Evolutionary conservation across 1,140 invertebrate species (phyloP).

Genomic region (Penaeus chinensis): DNA sequence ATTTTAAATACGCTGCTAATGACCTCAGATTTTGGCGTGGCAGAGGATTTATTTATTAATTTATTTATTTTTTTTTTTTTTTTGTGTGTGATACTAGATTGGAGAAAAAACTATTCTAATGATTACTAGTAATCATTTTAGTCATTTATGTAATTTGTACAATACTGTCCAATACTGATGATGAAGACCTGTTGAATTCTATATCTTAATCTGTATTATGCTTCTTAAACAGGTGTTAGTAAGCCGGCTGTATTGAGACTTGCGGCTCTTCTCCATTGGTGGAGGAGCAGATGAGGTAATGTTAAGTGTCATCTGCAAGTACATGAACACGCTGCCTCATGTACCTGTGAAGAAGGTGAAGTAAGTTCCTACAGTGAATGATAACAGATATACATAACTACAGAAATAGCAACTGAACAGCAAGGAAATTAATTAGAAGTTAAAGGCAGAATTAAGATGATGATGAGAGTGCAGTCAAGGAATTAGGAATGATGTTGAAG

Average conservation of each 20-base stretch:
- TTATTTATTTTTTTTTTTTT: too few species aligned
- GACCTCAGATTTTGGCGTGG: too few species aligned
- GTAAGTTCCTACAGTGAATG: background rate
- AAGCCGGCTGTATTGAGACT: conserved; percentile 69
- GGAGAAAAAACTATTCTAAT: too few species aligned
- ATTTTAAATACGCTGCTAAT: too few species aligned
- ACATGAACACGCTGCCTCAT: conserved; percentile 69
- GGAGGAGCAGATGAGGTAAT: conserved; percentile 76
- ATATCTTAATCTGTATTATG: background rate
- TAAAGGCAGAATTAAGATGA: too few species aligned
- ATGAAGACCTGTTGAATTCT: background rate
- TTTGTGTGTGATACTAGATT: too few species aligned
- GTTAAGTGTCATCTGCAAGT: conserved; percentile 74
- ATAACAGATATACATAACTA: background rate
- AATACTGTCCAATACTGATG: too few species aligned
- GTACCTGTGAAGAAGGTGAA: conserved; percentile 15
- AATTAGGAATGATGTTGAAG: too few species aligned
- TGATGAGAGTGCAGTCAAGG: too few species aligned
- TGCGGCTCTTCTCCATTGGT: conserved; percentile 73
- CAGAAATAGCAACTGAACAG: too few species aligned
- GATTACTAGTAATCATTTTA: background rate
- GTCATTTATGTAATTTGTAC: background rate
- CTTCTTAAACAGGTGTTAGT: conserved; percentile 37
- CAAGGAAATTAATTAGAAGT: too few species aligned
- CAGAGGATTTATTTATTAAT: background rate